Evolutionary conservation across 2,888 invertebrate genomes (phyloP), one percentile per base, ranked within the genome.

Genomic region (Fragum fragum): DNA sequence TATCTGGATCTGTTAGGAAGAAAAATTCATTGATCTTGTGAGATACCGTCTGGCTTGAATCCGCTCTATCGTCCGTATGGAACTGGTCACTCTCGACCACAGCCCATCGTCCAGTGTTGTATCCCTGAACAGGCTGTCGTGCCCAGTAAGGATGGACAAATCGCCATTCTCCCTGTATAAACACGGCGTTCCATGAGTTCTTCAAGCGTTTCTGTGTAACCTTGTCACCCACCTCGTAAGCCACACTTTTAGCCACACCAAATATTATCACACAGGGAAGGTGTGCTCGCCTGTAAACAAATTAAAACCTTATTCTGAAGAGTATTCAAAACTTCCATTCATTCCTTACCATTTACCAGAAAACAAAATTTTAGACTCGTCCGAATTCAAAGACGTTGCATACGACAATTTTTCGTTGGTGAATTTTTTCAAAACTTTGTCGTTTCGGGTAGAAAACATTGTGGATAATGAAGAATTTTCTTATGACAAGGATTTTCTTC

Each of bases 131-230:
- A 7, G 85, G 55, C 52, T 85, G 87, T 1, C 86, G 85, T 1
- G 91, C 90, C 92, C 92, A 92, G 80, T 90, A 86, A 21, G 91
- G 88, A 76, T 92, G 91, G 0, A 92, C 75, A 28, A 92, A 73
- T 28, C 90, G 85, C 92, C 92, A 92, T 26, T 83, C 84, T 6
- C 85, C 85, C 18, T 88, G 87, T 1, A 90, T 69, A 68, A 83
- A 88, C 3, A 91, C 91, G 42, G 90, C 90, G 72, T 91, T 91
- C 92, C 92, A 92, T 53, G 88, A 89, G 70, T 90, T 90, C 21
- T 81, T 86, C 79, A 89, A 55, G 32, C 77, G 76, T 26, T 77
- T 79, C 7, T 66, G 61, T 29, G 89, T 84, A 18, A 87, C 82
- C 61, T 81, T 85, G 36, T 87, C 87, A 0, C 91, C 92, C 3